phyloP scores from a whole-genome alignment of 2,888 invertebrate species.

The Galerucella nymphaeae region DNA sequence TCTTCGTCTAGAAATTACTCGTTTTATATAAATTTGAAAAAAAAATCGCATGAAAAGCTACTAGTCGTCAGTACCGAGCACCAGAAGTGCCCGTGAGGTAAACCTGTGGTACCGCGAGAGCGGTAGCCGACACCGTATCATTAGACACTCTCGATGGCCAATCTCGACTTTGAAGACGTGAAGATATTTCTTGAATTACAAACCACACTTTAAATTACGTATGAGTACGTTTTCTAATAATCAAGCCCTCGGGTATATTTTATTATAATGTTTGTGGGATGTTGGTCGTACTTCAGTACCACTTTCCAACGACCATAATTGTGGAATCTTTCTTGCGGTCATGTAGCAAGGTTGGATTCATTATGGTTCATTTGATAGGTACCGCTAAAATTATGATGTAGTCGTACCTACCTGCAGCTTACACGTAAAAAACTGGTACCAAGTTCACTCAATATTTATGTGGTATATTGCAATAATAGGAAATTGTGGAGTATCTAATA shows the following conservation, averaged over 20 bases:
- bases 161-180: conserved; percentile 26
- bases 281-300: conserved; percentile 31
- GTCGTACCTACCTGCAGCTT: conserved; percentile 9
- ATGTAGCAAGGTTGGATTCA: conserved; percentile 37
- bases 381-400: conserved; percentile 28
- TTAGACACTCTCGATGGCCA: conserved; percentile 41
- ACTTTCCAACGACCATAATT: conserved; percentile 33
- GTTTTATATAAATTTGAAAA: background rate
- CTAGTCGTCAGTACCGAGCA: conserved; percentile 40
- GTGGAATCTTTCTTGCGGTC: conserved; percentile 36
- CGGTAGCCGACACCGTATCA: conserved; percentile 52
- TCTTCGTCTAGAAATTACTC: background rate
- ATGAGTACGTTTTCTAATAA: conserved; percentile 38
- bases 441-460: background rate
- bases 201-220: conserved; percentile 36
- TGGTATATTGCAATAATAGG: no score
- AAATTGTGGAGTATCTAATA: no score
- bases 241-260: conserved; percentile 37
- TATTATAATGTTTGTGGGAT: conserved; percentile 34
- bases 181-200: conserved; percentile 33
- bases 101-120: conserved; percentile 42
- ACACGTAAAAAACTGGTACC: background rate
- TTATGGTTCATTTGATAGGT: conserved; percentile 32
- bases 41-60: conserved; percentile 26
- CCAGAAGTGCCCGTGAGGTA: conserved; percentile 41